Evolutionary conservation across 2,113 vertebrate species (phyloP).

Genomic region (Micromys minutus): DNA sequence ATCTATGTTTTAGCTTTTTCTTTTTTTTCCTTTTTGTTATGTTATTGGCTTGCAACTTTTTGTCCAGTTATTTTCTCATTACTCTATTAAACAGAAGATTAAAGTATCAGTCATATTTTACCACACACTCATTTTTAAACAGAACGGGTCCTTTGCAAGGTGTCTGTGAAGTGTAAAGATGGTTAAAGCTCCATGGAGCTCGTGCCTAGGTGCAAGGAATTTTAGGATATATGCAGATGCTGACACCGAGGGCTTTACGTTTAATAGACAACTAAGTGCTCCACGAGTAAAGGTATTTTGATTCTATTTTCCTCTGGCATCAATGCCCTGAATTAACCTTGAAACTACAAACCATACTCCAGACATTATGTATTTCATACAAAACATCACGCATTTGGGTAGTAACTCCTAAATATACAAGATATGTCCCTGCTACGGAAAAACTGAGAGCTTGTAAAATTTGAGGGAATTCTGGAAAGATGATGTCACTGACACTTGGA

Average conservation of each 20-base stretch:
- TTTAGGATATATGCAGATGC: neutral
- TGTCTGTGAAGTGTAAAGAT: neutral
- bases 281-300: neutral
- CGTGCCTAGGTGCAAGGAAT: neutral
- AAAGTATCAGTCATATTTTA: constrained; percentile 38
- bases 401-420: neutral
- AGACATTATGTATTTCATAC: constrained; percentile 24
- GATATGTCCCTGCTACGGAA: neutral
- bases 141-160: neutral
- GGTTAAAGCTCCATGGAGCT: neutral
- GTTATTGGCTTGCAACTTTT: neutral
- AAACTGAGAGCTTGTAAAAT: neutral
- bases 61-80: neutral
- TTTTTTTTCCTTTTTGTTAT: neutral
- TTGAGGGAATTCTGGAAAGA: neutral
- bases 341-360: neutral
- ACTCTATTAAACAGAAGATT: neutral
- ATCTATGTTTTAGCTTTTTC: neutral
- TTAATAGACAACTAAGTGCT: constrained; percentile 30
- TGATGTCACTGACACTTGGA: neutral
- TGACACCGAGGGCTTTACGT: neutral
- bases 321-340: constrained; percentile 14
- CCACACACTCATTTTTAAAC: neutral
- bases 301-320: constrained; percentile 41
- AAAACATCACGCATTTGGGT: neutral